Base-by-base conservation (phyloP, 2,888 invertebrate genomes). In the Erynnis tages region DNA sequence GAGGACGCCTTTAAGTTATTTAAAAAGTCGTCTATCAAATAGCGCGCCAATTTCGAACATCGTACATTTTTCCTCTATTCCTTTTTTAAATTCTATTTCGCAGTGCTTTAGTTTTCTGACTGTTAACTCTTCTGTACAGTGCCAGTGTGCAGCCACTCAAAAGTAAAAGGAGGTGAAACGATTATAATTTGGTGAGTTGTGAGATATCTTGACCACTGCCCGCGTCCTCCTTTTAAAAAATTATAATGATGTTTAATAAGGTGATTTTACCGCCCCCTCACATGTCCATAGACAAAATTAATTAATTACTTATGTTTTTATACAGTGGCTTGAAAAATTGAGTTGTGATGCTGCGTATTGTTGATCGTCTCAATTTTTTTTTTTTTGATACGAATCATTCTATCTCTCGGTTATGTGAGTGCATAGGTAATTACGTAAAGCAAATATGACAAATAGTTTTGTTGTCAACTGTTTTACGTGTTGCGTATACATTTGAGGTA, bases 121-220 rank as follows among this genome's bases (percentile, higher is more conserved):
- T 59, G 54, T 58, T 65, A 55, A 32, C 52, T 56, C 49, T 37
- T 54, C 59, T 7, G 25, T 57, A 34, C 53, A 53, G 62, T 63
- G 41, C 53, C 67, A 62, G 64, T 66, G 62, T 59, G 32, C 57
- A 59, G 45, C 55, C 23, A 60, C n/a, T 63, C 58, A 66, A 81
- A 82, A 82, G 79, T 79, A 82, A 82, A 82, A 82, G 81, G 81
- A 78, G 77, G 82, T 81, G 82, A 78, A 73, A 76, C 75, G 63
- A 58, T 75, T 70, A 64, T 69, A 62, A 67, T 69, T 73, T 66
- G 81, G 83, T 84, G 65, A 83, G 83, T 72, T 59, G 61, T 69
- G 65, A 63, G 62, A 62, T 45, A 45, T 45, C 37, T 34, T 52
- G 16, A 14, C 25, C 11, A 52, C 17, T 21, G 44, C 27, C 23